A percentile compares a stretch with the other conserved stretches of the same genome.
Evolutionary conservation across 2,888 invertebrate genomes (phyloP).

Genomic region (Pachydiplax longipennis): DNA sequence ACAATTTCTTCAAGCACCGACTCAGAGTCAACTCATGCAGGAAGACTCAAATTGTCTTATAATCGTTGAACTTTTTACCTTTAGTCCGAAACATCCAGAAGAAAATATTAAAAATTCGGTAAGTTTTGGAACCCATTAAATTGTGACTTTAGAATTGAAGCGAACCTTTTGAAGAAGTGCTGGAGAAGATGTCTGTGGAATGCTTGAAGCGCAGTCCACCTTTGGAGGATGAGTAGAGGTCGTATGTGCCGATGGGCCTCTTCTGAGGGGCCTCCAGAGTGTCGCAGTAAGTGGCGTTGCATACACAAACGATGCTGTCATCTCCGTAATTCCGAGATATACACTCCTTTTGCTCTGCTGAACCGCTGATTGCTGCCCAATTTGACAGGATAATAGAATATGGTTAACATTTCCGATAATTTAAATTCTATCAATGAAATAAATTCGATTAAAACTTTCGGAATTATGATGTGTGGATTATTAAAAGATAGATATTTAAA

Average conservation of each 20-base stretch:
- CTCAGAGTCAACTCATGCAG: no score
- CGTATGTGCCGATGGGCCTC: conserved; percentile 45
- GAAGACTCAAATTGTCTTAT: not conserved
- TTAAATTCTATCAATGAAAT: no score
- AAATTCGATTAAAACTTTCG: no score
- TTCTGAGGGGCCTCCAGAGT: conserved; percentile 26
- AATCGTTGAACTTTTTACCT: not conserved
- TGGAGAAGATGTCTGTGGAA: conserved; percentile 44
- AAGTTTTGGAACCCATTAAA: not conserved
- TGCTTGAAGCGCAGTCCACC: conserved; percentile 49
- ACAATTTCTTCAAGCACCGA: no score
- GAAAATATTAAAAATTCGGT: not conserved
- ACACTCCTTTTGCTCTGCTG: conserved; percentile 4
- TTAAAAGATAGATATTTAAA: no score
- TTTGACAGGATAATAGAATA: not conserved
- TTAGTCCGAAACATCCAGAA: not conserved
- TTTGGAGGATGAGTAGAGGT: conserved; percentile 47
- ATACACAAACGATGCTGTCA: conserved; percentile 48
- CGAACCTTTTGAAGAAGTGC: not conserved
- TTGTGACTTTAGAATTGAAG: no score
- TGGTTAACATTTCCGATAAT: no score
- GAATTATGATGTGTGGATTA: no score
- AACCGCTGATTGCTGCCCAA: not conserved
- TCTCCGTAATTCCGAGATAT: conserved; percentile 34
- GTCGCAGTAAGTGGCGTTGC: conserved; percentile 50